Evolutionary conservation across 2,888 invertebrate species (phyloP).

Genomic region (Keiferia lycopersicella): DNA sequence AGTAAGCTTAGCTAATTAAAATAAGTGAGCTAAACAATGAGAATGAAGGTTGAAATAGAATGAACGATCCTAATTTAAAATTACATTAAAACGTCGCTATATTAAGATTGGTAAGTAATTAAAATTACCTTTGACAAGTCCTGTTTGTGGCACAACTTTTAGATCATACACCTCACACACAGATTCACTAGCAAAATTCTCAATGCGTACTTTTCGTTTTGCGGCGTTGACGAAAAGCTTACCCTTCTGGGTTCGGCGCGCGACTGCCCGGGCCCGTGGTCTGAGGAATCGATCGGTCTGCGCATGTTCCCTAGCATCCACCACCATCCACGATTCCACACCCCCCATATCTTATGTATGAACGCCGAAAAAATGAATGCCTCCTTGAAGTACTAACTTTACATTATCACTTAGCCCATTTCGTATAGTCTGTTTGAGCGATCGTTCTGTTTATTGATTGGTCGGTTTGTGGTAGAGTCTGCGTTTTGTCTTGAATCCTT

Average conservation of each 20-base stretch:
- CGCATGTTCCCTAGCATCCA: conserved; percentile 63
- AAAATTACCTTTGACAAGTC: conserved; percentile 6
- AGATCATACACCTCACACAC: conserved; percentile 45
- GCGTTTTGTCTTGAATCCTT: conserved; percentile 11
- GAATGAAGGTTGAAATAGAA: conserved; percentile 7
- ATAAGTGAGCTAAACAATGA: not conserved
- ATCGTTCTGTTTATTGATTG: conserved; percentile 15
- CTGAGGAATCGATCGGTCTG: conserved; percentile 66
- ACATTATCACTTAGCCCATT: conserved; percentile 4
- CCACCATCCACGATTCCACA: conserved; percentile 54
- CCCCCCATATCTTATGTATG: conserved; percentile 78
- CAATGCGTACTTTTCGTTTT: conserved; percentile 64
- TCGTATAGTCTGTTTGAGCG: not conserved
- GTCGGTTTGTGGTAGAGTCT: not conserved
- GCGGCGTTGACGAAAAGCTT: conserved; percentile 49
- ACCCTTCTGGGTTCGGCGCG: conserved; percentile 48
- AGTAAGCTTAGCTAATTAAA: not conserved
- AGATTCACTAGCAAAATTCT: conserved; percentile 43
- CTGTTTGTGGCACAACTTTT: conserved; percentile 33
- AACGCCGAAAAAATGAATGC: conserved; percentile 60
- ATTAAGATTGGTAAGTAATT: too few relatives aligned
- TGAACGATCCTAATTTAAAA: conserved; percentile 3
- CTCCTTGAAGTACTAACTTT: conserved; percentile 37
- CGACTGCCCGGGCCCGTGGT: conserved; percentile 69
- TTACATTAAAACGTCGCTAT: not conserved